A percentile compares a stretch with the other conserved stretches of the same genome.
These are phyloP conservation scores for Nyctibius bracteatus DNA, from an alignment of 2,113 vertebrate species.

Conservation along the genomic window DNA sequence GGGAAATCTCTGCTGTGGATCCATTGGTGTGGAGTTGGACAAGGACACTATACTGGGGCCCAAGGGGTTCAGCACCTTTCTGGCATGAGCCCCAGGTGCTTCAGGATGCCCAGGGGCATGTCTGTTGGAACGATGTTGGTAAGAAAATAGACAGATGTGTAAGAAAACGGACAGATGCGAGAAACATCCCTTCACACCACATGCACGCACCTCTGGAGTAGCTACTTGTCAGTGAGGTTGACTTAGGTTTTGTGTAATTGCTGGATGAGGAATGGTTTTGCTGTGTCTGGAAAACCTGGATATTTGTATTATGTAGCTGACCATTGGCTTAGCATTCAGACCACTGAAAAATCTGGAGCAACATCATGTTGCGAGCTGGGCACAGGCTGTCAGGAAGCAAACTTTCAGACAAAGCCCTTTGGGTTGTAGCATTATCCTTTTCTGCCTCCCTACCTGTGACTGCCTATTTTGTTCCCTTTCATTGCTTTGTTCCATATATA, in stretches of 20 bases:
- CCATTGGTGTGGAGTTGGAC: background rate
- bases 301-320: background rate
- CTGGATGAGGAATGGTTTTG: background rate
- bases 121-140: background rate
- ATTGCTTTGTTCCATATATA: background rate
- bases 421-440: background rate
- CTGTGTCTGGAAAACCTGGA: background rate
- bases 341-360: background rate
- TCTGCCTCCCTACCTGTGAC: background rate
- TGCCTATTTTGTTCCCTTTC: background rate
- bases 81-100: background rate
- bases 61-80: background rate
- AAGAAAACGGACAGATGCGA: background rate
- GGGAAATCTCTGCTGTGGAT: background rate
- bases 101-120: rapidly evolving
- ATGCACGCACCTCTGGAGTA: background rate
- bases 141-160: background rate
- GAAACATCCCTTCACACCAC: background rate
- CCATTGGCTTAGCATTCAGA: background rate
- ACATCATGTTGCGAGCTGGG: background rate
- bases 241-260: background rate
- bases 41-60: background rate
- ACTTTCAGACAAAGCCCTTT: background rate
- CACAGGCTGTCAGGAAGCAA: background rate
- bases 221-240: too few relatives aligned